These are phyloP conservation scores for Conus betulinus DNA, from an alignment of 1,140 invertebrate genomes.

Conservation along the genomic window DNA sequence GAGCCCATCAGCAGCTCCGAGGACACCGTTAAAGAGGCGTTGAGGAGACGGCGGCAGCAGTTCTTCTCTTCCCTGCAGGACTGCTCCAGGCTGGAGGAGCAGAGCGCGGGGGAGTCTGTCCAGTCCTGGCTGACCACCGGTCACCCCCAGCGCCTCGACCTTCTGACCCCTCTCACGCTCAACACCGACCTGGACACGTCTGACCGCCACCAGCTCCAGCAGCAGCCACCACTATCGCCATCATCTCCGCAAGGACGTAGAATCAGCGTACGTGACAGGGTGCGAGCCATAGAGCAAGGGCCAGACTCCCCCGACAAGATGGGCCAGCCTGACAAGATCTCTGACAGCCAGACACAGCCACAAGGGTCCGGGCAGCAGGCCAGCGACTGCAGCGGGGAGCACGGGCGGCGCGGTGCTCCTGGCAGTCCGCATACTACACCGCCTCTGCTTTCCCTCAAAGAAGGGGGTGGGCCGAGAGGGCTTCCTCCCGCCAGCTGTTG, in stretches of 20 bases:
- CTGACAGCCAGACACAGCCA: background rate
- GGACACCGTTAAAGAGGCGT: background rate
- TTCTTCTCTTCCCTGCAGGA: slow-evolving; percentile 18
- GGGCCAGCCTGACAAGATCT: background rate
- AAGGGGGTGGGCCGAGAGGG: background rate
- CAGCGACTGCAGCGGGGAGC: background rate
- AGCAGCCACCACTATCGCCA: background rate
- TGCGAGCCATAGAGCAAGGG: background rate
- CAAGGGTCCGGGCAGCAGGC: background rate
- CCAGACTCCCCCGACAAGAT: background rate
- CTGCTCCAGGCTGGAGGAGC: slow-evolving; percentile 11
- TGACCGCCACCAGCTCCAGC: background rate
- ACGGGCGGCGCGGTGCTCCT: background rate
- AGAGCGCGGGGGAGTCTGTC: background rate
- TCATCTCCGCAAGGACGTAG: background rate
- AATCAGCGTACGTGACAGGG: slow-evolving; percentile 4
- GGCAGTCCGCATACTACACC: background rate
- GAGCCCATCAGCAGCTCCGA: background rate
- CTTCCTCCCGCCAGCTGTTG: background rate
- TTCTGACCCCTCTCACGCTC: background rate
- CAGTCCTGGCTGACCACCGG: slow-evolving; percentile 25
- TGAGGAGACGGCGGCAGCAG: background rate
- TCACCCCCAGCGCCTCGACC: background rate
- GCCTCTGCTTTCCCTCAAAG: background rate
- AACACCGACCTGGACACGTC: no score